Conservation (phyloP, 1,140 invertebrate species). For the Copidosoma floridanum region DNA sequence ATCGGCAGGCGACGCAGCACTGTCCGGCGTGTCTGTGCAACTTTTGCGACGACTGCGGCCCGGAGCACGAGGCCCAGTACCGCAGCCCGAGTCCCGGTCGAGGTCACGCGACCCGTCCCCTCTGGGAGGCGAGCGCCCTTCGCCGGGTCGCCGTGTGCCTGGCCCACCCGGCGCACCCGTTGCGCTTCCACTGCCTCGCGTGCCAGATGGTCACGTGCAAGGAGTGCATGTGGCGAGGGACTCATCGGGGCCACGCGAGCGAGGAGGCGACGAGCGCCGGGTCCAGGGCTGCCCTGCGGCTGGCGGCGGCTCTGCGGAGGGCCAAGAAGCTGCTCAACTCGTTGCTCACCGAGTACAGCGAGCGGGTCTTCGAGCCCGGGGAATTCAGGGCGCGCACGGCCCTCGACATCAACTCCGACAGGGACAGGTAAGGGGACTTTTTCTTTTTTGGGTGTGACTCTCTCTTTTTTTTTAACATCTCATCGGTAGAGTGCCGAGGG, state of each 20-base stretch:
- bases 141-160: constrained; percentile 45
- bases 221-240: constrained; percentile 49
- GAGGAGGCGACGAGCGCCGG: constrained; percentile 45
- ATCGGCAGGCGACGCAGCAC: constrained; percentile 45
- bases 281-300: constrained; percentile 32
- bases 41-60: constrained; percentile 51
- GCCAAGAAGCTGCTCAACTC: constrained; percentile 41
- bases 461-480: background rate
- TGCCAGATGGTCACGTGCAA: constrained; percentile 50
- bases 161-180: constrained; percentile 43
- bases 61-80: constrained; percentile 44
- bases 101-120: constrained; percentile 44
- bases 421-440: constrained; percentile 40
- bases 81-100: constrained; percentile 23
- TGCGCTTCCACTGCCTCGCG: constrained; percentile 50
- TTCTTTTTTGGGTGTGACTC: too few species aligned
- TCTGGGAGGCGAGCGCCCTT: constrained; percentile 50
- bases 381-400: constrained; percentile 29
- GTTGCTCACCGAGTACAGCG: constrained; percentile 41
- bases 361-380: background rate
- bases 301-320: constrained; percentile 36
- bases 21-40: constrained; percentile 52
- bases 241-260: constrained; percentile 49
- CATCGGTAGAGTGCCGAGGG: background rate
- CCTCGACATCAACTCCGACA: constrained; percentile 31